Percentiles rank a stretch among this genome's conserved stretches.
phyloP scores from a whole-genome alignment of 2,797 vertebrate species.

The Phataginus tricuspis region DNA sequence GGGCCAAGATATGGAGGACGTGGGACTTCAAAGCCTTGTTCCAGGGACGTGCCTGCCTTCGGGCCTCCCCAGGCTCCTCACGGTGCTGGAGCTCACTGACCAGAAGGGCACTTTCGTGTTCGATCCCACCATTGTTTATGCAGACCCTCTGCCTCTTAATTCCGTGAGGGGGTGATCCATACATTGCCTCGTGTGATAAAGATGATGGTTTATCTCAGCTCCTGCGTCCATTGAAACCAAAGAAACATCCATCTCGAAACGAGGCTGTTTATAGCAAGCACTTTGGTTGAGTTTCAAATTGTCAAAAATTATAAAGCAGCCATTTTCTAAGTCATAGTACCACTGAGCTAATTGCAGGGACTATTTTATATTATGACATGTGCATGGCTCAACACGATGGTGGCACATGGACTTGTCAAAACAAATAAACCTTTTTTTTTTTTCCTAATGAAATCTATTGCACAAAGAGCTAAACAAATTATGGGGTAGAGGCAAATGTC shows the following conservation, averaged over 20 bases:
- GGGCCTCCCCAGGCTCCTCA: not conserved
- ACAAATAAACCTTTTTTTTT: slow-evolving; percentile 82
- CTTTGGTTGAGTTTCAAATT: slow-evolving; percentile 20
- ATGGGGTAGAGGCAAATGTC: slow-evolving; percentile 69
- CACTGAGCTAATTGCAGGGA: slow-evolving; percentile 77
- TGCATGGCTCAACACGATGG: slow-evolving; percentile 54
- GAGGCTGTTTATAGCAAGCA: not conserved
- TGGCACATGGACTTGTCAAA: slow-evolving; percentile 79
- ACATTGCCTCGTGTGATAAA: not conserved
- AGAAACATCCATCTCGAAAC: not conserved
- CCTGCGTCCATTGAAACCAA: not conserved
- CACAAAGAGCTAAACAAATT: slow-evolving; percentile 82
- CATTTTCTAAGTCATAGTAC: not conserved
- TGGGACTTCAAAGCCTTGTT: not conserved
- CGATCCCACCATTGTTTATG: fast-evolving
- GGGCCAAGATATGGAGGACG: not conserved
- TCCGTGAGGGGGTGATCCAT: fast-evolving
- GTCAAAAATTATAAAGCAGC: slow-evolving; percentile 71
- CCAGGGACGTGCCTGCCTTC: fast-evolving
- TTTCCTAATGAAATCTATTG: slow-evolving; percentile 66
- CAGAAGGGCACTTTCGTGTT: fast-evolving
- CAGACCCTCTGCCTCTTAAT: not conserved
- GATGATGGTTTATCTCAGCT: slow-evolving; percentile 3
- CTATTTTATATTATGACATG: slow-evolving; percentile 73
- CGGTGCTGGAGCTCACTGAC: no score